A percentile compares a stretch with the other conserved stretches of the same genome.
Evolutionary conservation across 2,113 vertebrate genomes (phyloP).

Genomic region (Cromileptes altivelis): DNA sequence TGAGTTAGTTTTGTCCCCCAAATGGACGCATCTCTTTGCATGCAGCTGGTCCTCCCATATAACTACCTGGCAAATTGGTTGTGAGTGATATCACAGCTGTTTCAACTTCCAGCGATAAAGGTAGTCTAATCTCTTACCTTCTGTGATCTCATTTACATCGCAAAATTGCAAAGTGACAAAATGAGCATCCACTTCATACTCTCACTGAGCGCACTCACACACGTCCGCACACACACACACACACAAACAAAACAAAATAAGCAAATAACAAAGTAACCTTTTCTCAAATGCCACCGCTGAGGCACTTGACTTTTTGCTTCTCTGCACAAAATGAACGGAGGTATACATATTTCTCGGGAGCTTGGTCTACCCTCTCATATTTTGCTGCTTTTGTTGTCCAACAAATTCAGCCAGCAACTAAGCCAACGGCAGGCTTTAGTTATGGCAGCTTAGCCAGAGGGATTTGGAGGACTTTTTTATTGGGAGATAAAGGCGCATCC

Average conservation of each 20-base stretch:
- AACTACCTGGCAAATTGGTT: constrained; percentile 40
- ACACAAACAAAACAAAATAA: constrained; percentile 63
- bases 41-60: constrained; percentile 25
- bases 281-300: constrained; percentile 68
- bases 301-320: constrained; percentile 60
- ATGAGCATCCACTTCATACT: constrained; percentile 35
- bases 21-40: constrained; percentile 31
- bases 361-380: constrained; percentile 48
- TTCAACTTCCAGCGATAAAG: constrained; percentile 30
- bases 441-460: constrained; percentile 74
- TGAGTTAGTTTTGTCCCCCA: constrained; percentile 2
- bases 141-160: constrained; percentile 54
- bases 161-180: constrained; percentile 54
- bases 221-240: neutral
- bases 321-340: constrained; percentile 41
- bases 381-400: constrained; percentile 68
- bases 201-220: constrained; percentile 23
- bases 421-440: constrained; percentile 70
- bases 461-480: constrained; percentile 69
- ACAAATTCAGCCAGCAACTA: constrained; percentile 53
- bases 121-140: constrained; percentile 29
- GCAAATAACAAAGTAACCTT: constrained; percentile 69
- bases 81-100: constrained; percentile 52
- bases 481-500: constrained; percentile 63
- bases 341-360: constrained; percentile 31